Evolutionary conservation across 2,797 vertebrate genomes (phyloP).

Genomic region (Malacoctenus gilli): DNA sequence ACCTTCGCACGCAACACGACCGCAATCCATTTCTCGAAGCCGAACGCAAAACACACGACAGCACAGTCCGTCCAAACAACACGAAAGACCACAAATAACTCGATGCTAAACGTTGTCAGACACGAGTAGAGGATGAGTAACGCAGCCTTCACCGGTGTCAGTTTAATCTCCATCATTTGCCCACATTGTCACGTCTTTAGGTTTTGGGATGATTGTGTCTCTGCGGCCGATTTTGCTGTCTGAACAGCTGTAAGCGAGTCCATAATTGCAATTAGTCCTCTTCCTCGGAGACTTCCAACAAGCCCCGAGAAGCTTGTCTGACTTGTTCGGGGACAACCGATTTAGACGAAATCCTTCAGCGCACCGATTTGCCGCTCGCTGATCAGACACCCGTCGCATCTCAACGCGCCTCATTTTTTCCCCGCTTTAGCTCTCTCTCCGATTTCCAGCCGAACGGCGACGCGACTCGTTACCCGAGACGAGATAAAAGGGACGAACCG

Average conservation of each 20-base stretch:
- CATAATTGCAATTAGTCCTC: conserved; percentile 23
- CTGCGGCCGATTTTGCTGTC: conserved; percentile 8
- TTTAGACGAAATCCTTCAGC: conserved; percentile 24
- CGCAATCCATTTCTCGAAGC: too few species aligned
- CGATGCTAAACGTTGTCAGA: too few species aligned
- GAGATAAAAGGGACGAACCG: conserved; percentile 31
- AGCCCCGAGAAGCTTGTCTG: conserved; percentile 12
- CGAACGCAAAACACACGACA: too few species aligned
- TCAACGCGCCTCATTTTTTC: conserved; percentile 7
- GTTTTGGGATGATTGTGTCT: conserved; percentile 5
- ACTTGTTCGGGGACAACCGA: too few species aligned
- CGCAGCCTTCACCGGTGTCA: background rate
- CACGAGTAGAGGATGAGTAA: too few species aligned
- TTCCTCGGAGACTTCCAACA: conserved; percentile 23
- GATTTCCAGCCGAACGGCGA: conserved; percentile 32
- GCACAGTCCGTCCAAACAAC: too few species aligned
- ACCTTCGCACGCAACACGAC: too few species aligned
- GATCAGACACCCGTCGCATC: conserved; percentile 1
- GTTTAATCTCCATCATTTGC: background rate
- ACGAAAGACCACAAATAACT: too few species aligned
- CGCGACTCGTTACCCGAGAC: conserved; percentile 34
- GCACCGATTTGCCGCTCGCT: conserved; percentile 2
- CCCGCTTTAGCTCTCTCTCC: conserved; percentile 8
- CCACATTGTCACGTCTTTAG: conserved; percentile 10
- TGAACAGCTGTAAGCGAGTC: conserved; percentile 12